Evolutionary conservation across 1,140 invertebrate species (phyloP).

Genomic region (Neoseiulus cucumeris): DNA sequence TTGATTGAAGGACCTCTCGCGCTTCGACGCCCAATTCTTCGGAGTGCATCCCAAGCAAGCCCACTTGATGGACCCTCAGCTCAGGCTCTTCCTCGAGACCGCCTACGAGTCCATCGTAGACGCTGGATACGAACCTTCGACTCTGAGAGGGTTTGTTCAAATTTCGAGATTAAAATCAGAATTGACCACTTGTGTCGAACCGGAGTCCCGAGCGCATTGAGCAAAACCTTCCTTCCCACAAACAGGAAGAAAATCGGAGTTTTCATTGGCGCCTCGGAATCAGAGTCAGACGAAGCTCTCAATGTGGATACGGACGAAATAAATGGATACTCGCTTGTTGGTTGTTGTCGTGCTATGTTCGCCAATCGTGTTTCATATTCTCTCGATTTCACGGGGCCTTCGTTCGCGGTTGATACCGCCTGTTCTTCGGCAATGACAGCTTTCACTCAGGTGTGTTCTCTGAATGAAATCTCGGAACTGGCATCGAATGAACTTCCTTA

Average conservation of each 20-base stretch:
- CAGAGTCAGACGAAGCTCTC: constrained; percentile 22
- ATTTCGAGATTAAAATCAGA: constrained; percentile 9
- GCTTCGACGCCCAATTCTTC: constrained; percentile 76
- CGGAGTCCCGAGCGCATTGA: not conserved
- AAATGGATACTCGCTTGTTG: constrained; percentile 77
- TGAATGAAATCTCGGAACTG: too few relatives aligned
- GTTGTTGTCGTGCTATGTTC: constrained; percentile 83
- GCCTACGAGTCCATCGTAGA: constrained; percentile 86
- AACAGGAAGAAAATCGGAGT: constrained; percentile 67
- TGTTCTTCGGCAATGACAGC: constrained; percentile 81
- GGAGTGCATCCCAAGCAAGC: constrained; percentile 80
- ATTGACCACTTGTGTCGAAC: not conserved
- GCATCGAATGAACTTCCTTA: too few relatives aligned
- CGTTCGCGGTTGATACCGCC: constrained; percentile 78
- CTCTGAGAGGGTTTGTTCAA: constrained; percentile 19
- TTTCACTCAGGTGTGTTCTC: constrained; percentile 27
- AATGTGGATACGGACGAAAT: constrained; percentile 43
- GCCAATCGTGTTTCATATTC: constrained; percentile 84
- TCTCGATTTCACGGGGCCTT: constrained; percentile 75
- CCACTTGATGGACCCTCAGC: constrained; percentile 81
- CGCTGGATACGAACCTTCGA: constrained; percentile 39
- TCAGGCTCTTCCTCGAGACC: constrained; percentile 71
- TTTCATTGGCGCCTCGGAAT: constrained; percentile 53
- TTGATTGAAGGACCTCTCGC: constrained; percentile 41
- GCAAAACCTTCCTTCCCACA: constrained; percentile 36